phyloP scores from a whole-genome alignment of 2,797 vertebrate genomes.

The Coracias cyanogaster region DNA sequence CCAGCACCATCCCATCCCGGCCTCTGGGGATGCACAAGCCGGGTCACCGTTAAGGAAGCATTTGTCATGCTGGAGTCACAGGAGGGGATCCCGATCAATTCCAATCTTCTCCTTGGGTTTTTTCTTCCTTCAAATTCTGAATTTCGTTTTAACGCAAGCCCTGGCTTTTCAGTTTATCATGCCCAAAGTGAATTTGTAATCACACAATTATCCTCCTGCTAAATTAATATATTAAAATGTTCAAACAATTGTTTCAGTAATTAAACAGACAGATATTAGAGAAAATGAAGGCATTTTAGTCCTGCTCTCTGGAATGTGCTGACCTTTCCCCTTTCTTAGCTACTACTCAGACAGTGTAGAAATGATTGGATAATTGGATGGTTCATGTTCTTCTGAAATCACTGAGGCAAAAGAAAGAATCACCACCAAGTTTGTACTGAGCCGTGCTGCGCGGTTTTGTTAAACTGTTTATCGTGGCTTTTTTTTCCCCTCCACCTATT shows the following conservation, averaged over 20 bases:
- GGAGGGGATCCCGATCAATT: neutral
- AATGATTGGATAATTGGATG: slow-evolving; percentile 74
- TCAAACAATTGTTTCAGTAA: slow-evolving; percentile 76
- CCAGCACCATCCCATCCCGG: no score
- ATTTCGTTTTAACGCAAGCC: neutral
- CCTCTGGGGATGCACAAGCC: rapidly evolving
- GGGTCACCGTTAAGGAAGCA: rapidly evolving
- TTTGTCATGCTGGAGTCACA: neutral
- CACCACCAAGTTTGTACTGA: slow-evolving; percentile 28
- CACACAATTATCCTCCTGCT: slow-evolving; percentile 58
- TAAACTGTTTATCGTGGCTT: neutral
- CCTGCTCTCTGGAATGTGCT: slow-evolving; percentile 57
- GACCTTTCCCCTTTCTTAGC: slow-evolving; percentile 71
- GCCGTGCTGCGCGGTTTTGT: neutral
- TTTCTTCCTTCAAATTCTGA: neutral
- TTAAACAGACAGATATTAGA: slow-evolving; percentile 75
- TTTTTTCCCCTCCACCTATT: rapidly evolving
- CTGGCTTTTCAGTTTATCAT: neutral
- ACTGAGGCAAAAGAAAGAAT: slow-evolving; percentile 37
- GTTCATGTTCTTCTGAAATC: slow-evolving; percentile 61
- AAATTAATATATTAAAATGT: slow-evolving; percentile 74
- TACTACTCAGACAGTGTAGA: slow-evolving; percentile 35
- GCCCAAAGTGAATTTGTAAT: slow-evolving; percentile 52
- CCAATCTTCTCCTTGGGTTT: no score
- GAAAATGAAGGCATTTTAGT: slow-evolving; percentile 58